Evolutionary conservation across 2,113 vertebrate species (phyloP).

Genomic region (Martes martes): DNA sequence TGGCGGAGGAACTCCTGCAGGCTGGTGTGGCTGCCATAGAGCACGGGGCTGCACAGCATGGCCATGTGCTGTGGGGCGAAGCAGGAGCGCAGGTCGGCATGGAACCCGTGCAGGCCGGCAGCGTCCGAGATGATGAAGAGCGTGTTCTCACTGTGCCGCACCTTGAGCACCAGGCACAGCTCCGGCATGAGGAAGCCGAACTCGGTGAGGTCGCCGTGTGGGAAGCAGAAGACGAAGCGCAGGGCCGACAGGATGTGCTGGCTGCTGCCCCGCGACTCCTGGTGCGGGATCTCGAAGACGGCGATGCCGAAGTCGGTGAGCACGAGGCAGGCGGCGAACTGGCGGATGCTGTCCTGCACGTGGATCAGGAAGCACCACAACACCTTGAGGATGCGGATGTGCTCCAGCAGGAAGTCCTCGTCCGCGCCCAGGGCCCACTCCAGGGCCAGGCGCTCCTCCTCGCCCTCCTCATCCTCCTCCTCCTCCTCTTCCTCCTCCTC

Average conservation of each 20-base stretch:
- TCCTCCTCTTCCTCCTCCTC: conserved; percentile 53
- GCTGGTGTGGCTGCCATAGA: conserved; percentile 74
- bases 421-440: conserved; percentile 70
- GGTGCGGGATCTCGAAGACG: conserved; percentile 84
- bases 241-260: conserved; percentile 84
- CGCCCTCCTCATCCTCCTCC: conserved; percentile 34
- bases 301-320: conserved; percentile 85
- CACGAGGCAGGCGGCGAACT: conserved; percentile 90
- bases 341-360: conserved; percentile 84
- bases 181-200: conserved; percentile 88
- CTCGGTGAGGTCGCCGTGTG: conserved; percentile 84
- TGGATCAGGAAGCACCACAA: conserved; percentile 92
- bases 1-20: conserved; percentile 88
- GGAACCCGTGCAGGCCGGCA: conserved; percentile 86
- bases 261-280: conserved; percentile 77
- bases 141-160: conserved; percentile 76
- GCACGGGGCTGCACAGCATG: conserved; percentile 70
- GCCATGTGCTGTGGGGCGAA: conserved; percentile 75
- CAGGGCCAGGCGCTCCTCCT: conserved; percentile 79
- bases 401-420: conserved; percentile 66
- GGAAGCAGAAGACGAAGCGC: conserved; percentile 84
- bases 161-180: conserved; percentile 86
- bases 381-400: conserved; percentile 81
- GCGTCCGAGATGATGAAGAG: conserved; percentile 89
- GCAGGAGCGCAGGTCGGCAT: conserved; percentile 71